phyloP scores from a whole-genome alignment of 2,113 vertebrate genomes.

The Prinia subflava region DNA sequence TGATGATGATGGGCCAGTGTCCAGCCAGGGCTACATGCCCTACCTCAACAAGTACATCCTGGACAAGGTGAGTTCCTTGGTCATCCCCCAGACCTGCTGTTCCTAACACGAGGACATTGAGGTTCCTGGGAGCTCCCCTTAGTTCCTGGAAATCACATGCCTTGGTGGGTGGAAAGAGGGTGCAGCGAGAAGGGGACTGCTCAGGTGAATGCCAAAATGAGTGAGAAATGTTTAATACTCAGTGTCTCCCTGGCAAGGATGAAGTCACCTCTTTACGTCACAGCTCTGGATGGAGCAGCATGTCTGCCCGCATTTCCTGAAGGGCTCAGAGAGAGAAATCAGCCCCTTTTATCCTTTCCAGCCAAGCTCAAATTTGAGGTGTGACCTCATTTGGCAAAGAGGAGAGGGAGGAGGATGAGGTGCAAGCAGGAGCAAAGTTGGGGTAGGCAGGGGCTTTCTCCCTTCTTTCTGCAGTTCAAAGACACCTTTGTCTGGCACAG shows the following conservation, averaged over 20 bases:
- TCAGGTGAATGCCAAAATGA: neutral
- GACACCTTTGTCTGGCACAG: neutral
- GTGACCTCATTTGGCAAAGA: neutral
- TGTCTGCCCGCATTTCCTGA: neutral
- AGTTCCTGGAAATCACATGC: neutral
- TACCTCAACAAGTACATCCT: slow-evolving; percentile 86
- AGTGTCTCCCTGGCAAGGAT: neutral
- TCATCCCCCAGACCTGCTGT: neutral
- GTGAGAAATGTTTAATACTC: neutral
- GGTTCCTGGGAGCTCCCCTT: neutral
- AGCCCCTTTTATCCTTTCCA: neutral
- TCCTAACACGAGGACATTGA: accelerated
- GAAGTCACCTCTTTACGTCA: neutral
- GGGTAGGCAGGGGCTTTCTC: neutral
- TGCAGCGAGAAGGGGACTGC: neutral
- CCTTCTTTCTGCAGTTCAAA: neutral
- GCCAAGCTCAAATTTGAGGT: neutral
- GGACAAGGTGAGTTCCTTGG: slow-evolving; percentile 74
- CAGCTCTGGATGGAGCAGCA: neutral
- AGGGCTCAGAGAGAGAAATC: neutral
- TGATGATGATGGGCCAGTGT: slow-evolving; percentile 90
- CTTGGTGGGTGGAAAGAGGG: neutral
- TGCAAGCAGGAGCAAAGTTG: neutral
- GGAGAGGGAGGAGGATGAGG: neutral
- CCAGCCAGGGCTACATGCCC: slow-evolving; percentile 98